Conservation (phyloP, 2,797 vertebrate species). For the Mus spretus region DNA sequence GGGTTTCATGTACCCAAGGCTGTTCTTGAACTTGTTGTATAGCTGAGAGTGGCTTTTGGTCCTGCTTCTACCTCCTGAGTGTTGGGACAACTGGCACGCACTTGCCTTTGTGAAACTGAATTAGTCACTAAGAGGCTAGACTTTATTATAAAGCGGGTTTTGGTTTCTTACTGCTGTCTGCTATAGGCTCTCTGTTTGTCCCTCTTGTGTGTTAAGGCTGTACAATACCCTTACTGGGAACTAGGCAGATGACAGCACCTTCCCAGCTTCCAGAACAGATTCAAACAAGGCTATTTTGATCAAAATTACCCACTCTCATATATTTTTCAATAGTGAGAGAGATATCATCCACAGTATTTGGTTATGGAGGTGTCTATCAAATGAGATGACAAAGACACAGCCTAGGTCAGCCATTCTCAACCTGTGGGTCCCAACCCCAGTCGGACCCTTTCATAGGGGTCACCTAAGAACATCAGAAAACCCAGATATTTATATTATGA, state of each 20-base stretch:
- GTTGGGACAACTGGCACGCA: rapidly evolving
- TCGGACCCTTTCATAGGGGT: not conserved
- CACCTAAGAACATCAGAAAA: not conserved
- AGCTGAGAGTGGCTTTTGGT: not conserved
- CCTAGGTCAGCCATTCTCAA: not conserved
- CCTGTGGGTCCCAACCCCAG: not conserved
- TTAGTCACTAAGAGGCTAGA: not conserved
- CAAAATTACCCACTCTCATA: not conserved
- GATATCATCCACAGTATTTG: not conserved
- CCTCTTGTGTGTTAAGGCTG: not conserved
- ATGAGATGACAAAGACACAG: not conserved
- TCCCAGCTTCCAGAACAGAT: not conserved
- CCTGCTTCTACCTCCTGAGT: not conserved
- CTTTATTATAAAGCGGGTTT: not conserved
- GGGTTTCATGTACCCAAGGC: not conserved
- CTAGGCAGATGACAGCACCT: not conserved
- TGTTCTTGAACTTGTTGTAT: not conserved
- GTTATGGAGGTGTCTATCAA: not conserved
- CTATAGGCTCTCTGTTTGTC: too few relatives aligned
- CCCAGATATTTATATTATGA: not conserved
- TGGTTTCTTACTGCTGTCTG: not conserved
- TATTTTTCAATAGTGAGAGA: not conserved
- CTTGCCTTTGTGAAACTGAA: not conserved
- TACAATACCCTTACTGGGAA: not conserved
- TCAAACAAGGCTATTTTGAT: not conserved